Percentiles rank a stretch among this genome's conserved stretches.
Evolutionary conservation across 2,113 vertebrate genomes (phyloP).

Genomic region (Tragelaphus scriptus): DNA sequence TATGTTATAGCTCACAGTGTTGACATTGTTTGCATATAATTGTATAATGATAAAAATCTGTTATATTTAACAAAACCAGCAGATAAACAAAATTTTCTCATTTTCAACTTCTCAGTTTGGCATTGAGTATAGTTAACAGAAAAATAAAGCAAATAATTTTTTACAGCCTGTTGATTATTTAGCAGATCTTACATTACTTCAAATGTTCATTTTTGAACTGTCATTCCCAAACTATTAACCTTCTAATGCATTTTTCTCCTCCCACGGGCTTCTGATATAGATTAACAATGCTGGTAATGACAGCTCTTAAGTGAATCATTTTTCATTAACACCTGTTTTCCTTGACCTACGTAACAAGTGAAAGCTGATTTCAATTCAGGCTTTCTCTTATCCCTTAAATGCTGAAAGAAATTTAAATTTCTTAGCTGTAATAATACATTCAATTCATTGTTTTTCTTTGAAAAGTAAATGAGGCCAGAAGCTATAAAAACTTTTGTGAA

Average conservation of each 20-base stretch:
- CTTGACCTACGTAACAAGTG: slow-evolving; percentile 14
- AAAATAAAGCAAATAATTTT: slow-evolving; percentile 43
- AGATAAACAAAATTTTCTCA: neutral
- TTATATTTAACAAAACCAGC: neutral
- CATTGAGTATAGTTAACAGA: neutral
- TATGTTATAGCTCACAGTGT: neutral
- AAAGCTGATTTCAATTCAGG: slow-evolving; percentile 46
- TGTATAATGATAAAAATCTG: neutral
- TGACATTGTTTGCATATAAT: neutral
- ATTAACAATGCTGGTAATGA: slow-evolving; percentile 17
- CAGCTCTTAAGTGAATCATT: slow-evolving; percentile 52
- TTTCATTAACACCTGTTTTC: slow-evolving; percentile 48
- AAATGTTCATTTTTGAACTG: slow-evolving; percentile 33
- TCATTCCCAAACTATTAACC: slow-evolving; percentile 25
- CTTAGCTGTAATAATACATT: slow-evolving; percentile 46
- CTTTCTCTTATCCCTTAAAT: slow-evolving; percentile 34
- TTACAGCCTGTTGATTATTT: neutral
- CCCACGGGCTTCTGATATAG: neutral
- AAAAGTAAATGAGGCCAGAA: slow-evolving; percentile 60
- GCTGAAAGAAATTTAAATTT: slow-evolving; percentile 42
- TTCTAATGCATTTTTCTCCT: slow-evolving; percentile 44
- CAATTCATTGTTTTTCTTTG: slow-evolving; percentile 63
- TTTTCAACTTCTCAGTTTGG: slow-evolving; percentile 10
- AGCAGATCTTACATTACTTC: slow-evolving; percentile 29
- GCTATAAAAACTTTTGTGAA: slow-evolving; percentile 20